phyloP scores from a whole-genome alignment of 2,113 vertebrate species.

The Boleophthalmus pectinirostris region DNA sequence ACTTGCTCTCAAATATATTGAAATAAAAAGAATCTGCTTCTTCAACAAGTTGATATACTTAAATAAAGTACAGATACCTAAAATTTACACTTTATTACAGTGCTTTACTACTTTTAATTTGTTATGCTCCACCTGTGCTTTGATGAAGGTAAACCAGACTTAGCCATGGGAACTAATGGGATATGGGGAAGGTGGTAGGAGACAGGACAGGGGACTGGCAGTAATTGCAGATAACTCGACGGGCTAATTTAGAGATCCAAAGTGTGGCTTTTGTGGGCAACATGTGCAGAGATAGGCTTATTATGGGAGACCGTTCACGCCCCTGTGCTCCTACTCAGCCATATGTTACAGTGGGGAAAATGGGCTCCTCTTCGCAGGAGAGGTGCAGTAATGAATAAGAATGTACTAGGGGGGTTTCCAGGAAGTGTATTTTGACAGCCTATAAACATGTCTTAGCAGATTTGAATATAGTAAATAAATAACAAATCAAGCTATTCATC shows the following conservation, averaged over 20 bases:
- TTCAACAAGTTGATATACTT: too few relatives aligned
- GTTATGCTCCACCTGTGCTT: conserved; percentile 1
- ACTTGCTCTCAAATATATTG: too few relatives aligned
- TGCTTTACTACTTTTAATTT: too few relatives aligned
- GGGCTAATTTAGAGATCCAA: conserved; percentile 49
- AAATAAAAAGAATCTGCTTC: too few relatives aligned
- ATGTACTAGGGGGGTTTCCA: conserved; percentile 15
- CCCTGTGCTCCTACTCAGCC: conserved; percentile 37
- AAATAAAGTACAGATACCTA: too few relatives aligned
- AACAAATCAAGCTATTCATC: neutral
- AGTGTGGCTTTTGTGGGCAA: conserved; percentile 52
- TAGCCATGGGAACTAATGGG: conserved; percentile 36
- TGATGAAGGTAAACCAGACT: conserved; percentile 60
- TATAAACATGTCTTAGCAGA: neutral
- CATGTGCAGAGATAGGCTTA: conserved; percentile 57
- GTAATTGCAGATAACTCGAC: conserved; percentile 62
- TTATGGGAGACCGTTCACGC: conserved; percentile 45
- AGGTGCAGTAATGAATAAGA: conserved; percentile 18
- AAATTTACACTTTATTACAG: too few relatives aligned
- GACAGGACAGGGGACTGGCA: conserved; percentile 58
- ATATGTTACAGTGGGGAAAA: conserved; percentile 36
- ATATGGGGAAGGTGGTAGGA: conserved; percentile 51
- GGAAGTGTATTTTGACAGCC: neutral
- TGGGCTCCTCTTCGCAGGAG: conserved; percentile 26
- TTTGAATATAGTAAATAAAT: neutral